Evolutionary conservation across 2,113 vertebrate genomes (phyloP), one percentile per base, ranked within the genome.

Genomic region (Podarcis muralis): DNA sequence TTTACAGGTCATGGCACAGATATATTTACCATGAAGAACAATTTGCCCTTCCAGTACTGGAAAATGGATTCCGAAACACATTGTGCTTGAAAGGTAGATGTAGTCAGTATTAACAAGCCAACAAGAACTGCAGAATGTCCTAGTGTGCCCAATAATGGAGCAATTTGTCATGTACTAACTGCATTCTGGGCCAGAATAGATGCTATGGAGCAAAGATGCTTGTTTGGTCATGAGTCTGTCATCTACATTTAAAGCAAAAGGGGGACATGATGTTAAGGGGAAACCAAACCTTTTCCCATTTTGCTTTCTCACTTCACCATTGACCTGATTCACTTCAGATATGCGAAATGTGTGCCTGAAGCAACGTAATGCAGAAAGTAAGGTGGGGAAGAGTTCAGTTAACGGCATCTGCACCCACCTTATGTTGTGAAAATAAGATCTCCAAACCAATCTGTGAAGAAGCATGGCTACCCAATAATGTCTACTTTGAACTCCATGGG

Each of bases 371-470:
- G 35, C 6, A 15, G 75, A 40, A 25, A 11, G 18, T 77, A 40
- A 25, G 6, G 16, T 15, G 16, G 32, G 32, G 16, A 32, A 37
- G 72, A 13, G 15, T 35, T 75, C 5, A 59, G 27, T 16, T 59
- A 7, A 3, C 5, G 0, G 62, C 30, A 13, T 3, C n/a, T 35
- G 1, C 20, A 7, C 23, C 1, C 2, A 30, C 12, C 18, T 65
- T 62, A 32, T 80, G 27, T 8, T n/a, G 53, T 59, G 32, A 65
- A 81, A 27, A 77, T 23, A n/a, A 4, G 7, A 72, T 32, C n/a
- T 32, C 69, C 25, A 72, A 15, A 1, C 30, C 69, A 9, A 72
- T 5, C 8, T 32, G 35, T 75, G 32, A 75, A 75, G 32, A 75
- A 81, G 62, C 1, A 35, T 32, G 6, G 30, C 32, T 66, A 16